A percentile compares a stretch with the other conserved stretches of the same genome.
Evolutionary conservation across 2,113 vertebrate genomes (phyloP).

Genomic region (Callaeas wilsoni): DNA sequence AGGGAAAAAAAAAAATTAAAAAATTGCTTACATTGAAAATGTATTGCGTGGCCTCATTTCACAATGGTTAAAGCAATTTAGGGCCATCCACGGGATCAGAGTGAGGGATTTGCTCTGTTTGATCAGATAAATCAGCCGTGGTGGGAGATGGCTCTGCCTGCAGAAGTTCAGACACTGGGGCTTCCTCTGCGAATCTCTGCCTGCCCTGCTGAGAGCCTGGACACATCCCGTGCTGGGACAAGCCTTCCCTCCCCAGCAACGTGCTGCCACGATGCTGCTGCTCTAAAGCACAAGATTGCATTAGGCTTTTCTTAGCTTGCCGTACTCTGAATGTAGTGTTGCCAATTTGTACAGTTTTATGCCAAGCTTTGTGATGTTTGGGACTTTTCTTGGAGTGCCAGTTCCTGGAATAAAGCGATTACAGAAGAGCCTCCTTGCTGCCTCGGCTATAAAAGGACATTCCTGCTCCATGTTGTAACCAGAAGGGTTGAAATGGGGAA

Average conservation of each 20-base stretch:
- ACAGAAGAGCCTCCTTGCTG: neutral
- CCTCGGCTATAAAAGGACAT: neutral
- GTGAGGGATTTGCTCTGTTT: slow-evolving; percentile 13
- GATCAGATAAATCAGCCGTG: slow-evolving; percentile 27
- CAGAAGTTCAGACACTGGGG: neutral
- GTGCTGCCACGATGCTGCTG: too few relatives aligned
- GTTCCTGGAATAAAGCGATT: slow-evolving; percentile 43
- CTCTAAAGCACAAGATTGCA: slow-evolving; percentile 8
- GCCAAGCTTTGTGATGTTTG: slow-evolving; percentile 26
- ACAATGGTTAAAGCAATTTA: slow-evolving; percentile 24
- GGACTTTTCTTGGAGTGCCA: neutral
- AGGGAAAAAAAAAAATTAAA: neutral
- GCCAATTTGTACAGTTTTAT: slow-evolving; percentile 28
- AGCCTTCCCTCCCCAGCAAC: neutral
- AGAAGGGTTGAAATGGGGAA: neutral
- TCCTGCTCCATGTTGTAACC: neutral
- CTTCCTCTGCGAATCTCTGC: neutral
- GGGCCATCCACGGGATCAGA: slow-evolving; percentile 43
- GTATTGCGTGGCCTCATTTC: slow-evolving; percentile 25
- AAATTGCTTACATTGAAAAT: neutral
- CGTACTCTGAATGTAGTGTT: neutral
- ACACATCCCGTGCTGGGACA: neutral
- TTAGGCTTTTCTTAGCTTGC: slow-evolving; percentile 16
- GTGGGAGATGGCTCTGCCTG: neutral
- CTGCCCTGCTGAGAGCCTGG: neutral